These are phyloP conservation scores for Neopelma chrysocephalum DNA, from an alignment of 2,797 vertebrate species.

Conservation along the genomic window DNA sequence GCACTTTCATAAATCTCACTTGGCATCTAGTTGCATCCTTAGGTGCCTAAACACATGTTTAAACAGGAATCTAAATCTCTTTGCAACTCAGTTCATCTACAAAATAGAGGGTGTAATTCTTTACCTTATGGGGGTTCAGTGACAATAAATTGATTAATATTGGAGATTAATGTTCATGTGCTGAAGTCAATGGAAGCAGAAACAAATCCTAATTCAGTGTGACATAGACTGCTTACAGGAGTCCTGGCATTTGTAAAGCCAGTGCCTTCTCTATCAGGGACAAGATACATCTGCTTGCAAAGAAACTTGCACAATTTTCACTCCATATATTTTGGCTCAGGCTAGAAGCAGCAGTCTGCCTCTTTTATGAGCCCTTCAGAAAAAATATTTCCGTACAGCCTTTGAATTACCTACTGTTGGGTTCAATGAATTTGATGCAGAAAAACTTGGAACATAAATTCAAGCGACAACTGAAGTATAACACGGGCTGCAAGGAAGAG, in stretches of 20 bases:
- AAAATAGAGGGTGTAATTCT: not conserved
- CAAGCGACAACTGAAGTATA: constrained; percentile 3
- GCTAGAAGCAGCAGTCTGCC: constrained; percentile 6
- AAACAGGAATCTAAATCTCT: not conserved
- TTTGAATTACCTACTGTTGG: not conserved
- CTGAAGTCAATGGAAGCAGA: not conserved
- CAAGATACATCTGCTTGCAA: not conserved
- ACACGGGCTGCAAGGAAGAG: not conserved
- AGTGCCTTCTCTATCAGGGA: not conserved
- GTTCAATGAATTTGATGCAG: not conserved
- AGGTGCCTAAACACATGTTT: not conserved
- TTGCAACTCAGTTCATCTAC: not conserved
- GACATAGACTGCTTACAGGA: not conserved
- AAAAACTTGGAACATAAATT: not conserved
- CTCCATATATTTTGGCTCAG: not conserved
- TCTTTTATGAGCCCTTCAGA: constrained; percentile 8
- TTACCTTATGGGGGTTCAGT: not conserved
- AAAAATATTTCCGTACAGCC: not conserved
- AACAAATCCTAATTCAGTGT: constrained; percentile 4
- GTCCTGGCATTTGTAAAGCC: not conserved
- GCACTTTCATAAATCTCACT: not conserved
- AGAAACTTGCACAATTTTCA: not conserved
- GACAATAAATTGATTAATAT: not conserved
- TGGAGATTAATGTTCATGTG: not conserved
- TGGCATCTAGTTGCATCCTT: not conserved